Conservation (phyloP, 1,140 invertebrate species). For the Saccostrea cuccullata region DNA sequence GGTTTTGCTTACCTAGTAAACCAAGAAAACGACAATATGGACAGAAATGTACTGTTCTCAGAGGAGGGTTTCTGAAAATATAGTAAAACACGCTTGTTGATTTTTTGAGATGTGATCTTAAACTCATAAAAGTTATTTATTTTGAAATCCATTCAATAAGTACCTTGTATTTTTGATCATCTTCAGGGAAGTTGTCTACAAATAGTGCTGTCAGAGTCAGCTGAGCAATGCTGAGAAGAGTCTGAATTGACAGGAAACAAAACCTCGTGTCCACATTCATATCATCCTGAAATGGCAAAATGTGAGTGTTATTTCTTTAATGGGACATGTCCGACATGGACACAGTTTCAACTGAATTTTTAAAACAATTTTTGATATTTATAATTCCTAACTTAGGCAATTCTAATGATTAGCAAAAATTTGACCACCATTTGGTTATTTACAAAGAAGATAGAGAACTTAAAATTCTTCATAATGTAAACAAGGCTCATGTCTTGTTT, state of each 20-base stretch:
- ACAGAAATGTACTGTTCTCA: not conserved
- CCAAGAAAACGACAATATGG: not conserved
- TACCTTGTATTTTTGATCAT: conserved; percentile 5
- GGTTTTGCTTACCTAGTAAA: conserved; percentile 1
- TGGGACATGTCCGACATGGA: too few species aligned
- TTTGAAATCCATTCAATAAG: not conserved
- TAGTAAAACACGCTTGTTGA: not conserved
- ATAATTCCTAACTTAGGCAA: too few species aligned
- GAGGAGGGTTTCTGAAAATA: not conserved
- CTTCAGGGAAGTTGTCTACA: not conserved
- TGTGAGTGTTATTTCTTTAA: too few species aligned
- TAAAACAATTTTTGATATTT: too few species aligned
- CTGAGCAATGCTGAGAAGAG: not conserved
- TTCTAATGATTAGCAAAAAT: too few species aligned
- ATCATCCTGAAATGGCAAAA: not conserved
- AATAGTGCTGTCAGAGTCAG: not conserved
- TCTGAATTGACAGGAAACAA: not conserved
- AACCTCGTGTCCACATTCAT: not conserved
- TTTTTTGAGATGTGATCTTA: not conserved
- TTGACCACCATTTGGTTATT: too few species aligned
- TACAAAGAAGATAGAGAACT: too few species aligned
- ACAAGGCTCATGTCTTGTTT: too few species aligned
- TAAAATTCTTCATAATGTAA: too few species aligned
- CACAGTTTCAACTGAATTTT: too few species aligned
- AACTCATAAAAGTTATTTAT: not conserved